Conservation (phyloP, 2,113 vertebrate species). For the Gorsachius goisagi region DNA sequence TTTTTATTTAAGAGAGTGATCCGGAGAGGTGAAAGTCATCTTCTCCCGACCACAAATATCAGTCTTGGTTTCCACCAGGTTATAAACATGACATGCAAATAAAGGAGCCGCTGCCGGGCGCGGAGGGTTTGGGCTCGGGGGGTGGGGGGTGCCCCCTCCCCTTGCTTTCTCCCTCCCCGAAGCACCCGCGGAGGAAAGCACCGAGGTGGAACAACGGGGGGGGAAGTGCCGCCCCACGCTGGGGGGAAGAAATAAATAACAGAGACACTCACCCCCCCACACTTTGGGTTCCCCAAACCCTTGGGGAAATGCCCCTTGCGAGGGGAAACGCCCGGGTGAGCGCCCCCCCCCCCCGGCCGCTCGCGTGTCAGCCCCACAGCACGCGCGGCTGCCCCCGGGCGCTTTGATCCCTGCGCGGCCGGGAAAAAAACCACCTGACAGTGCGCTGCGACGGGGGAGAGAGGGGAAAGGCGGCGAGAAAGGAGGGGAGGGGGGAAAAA, state of each 20-base stretch:
- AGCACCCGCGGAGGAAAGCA: conserved; percentile 28
- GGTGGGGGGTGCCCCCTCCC: neutral
- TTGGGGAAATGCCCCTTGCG: neutral
- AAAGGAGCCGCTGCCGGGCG: conserved; percentile 31
- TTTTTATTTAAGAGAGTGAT: conserved; percentile 73
- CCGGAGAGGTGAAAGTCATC: conserved; percentile 66
- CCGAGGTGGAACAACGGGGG: neutral
- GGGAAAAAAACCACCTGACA: conserved; percentile 61
- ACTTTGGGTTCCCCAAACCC: neutral
- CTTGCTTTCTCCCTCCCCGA: neutral
- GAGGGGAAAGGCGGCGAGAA: neutral
- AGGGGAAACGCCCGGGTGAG: neutral
- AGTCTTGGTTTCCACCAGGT: conserved; percentile 69
- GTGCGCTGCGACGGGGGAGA: conserved; percentile 4
- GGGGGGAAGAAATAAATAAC: neutral
- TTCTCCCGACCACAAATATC: conserved; percentile 61
- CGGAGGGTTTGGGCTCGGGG: conserved; percentile 17
- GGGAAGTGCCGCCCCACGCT: rapidly evolving
- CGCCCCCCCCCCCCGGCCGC: conserved; percentile 45
- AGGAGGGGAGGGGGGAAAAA: neutral
- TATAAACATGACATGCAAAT: conserved; percentile 75
- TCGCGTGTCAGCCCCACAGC: conserved; percentile 58
- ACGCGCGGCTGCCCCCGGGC: conserved; percentile 39
- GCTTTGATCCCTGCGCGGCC: conserved; percentile 55
- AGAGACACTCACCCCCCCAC: too few species aligned